Base-by-base conservation (phyloP, 2,888 invertebrate genomes). In the Cataglyphis livida region DNA sequence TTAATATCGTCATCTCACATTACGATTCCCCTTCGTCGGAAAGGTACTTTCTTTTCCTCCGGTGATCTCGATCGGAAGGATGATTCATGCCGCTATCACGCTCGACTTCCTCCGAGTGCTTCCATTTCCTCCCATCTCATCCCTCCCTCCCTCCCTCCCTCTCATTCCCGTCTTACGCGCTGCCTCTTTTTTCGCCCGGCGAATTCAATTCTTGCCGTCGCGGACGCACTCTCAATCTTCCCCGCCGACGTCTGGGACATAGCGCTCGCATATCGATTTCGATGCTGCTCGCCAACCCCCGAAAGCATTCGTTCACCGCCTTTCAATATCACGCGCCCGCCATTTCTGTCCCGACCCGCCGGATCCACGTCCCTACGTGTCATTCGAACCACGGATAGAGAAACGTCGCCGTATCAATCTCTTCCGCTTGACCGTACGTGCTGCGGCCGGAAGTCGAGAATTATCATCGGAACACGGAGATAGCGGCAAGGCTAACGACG, bases 191-290 rank as follows among this genome's bases (percentile, higher is more conserved):
- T 61, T 75, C 32, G 44, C 61, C 41, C 66, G 28, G 18, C 57
- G 75, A 84, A 88, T 87, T 85, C 87, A 86, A 91, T 91, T 88
- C 88, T 89, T 87, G 82, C 83, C 82, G 73, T 57, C 85, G 81
- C 81, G 82, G 86, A 90, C 89, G 79, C 86, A 86, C 86, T 87
- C 87, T 85, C 88, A 89, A 89, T 89, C 88, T 89, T 81, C 79
- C 51, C 73, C 32, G 59, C 62, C 83, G 70, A 59, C 75, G 70
- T 68, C 83, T 18, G 18, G 78, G 79, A 48, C 18, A 64, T 54
- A 57, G 75, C 76, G 51, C 68, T 73, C 81, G 83, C 84, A 81
- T 90, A 90, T 91, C 89, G 91, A 91, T 91, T 89, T 71, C 85
- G 85, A 87, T 25, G 25, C 25, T 81, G 84, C 85, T 78, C 59